A percentile compares a stretch with the other conserved stretches of the same genome.
Conservation (phyloP, 2,113 vertebrate genomes). For the Planiliza haematocheilus region DNA sequence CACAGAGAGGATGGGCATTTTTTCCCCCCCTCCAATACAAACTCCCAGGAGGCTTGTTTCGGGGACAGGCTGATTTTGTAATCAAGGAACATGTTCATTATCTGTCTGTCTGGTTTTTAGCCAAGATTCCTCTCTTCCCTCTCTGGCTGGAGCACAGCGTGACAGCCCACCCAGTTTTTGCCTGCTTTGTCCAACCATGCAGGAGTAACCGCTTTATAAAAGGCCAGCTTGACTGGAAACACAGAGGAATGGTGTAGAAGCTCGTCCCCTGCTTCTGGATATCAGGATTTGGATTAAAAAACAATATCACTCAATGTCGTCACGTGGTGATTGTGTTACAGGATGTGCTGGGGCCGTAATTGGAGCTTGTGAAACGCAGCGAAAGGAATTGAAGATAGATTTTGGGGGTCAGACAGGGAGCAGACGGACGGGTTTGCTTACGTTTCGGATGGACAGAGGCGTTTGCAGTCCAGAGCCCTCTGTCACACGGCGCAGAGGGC, state of each 20-base stretch:
- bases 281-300: slow-evolving; percentile 46
- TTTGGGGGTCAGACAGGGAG: slow-evolving; percentile 3
- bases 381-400: slow-evolving; percentile 14
- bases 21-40: slow-evolving; percentile 4
- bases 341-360: background rate
- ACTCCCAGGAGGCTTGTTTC: slow-evolving; percentile 24
- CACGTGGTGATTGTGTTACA: slow-evolving; percentile 12
- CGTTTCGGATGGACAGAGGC: slow-evolving; percentile 1
- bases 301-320: slow-evolving; percentile 19
- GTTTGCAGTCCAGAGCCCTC: slow-evolving; percentile 19
- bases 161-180: slow-evolving; percentile 38
- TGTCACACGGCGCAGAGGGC: slow-evolving; percentile 35
- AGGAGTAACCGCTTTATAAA: slow-evolving; percentile 56
- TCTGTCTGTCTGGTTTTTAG: slow-evolving; percentile 18
- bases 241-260: slow-evolving; percentile 19
- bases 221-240: slow-evolving; percentile 44
- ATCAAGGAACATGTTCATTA: slow-evolving; percentile 46
- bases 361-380: slow-evolving; percentile 8
- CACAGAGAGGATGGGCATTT: background rate
- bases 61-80: slow-evolving; percentile 20
- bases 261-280: slow-evolving; percentile 13
- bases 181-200: slow-evolving; percentile 56
- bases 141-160: slow-evolving; percentile 24
- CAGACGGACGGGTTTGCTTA: slow-evolving; percentile 10
- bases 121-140: slow-evolving; percentile 14